A percentile compares a stretch with the other conserved stretches of the same genome.
Evolutionary conservation across 2,888 invertebrate genomes (phyloP).

Genomic region (Crioceris asparagi): DNA sequence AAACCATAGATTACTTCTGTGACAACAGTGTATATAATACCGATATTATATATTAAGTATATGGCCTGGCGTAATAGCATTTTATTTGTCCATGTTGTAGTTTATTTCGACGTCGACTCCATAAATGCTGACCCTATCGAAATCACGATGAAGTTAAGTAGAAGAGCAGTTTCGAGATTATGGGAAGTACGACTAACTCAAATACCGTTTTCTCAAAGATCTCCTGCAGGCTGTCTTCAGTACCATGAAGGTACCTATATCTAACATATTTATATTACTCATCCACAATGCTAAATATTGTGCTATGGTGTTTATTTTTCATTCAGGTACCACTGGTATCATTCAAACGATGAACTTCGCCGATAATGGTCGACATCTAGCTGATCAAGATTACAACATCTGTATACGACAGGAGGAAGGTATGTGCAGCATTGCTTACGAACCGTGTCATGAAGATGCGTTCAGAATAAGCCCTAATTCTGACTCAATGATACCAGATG

Average conservation of each 20-base stretch:
- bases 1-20: no score
- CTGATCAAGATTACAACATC: slow-evolving; percentile 66
- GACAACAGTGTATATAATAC: no score
- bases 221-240: slow-evolving; percentile 69
- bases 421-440: slow-evolving; percentile 66
- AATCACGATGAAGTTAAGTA: slow-evolving; percentile 47
- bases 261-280: not conserved
- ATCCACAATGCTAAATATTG: not conserved
- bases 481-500: slow-evolving; percentile 4
- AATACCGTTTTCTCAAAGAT: slow-evolving; percentile 64
- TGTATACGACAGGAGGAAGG: slow-evolving; percentile 60
- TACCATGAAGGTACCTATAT: slow-evolving; percentile 45
- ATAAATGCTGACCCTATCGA: slow-evolving; percentile 40
- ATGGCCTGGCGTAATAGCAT: no score
- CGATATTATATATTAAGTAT: no score
- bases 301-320: no score
- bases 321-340: slow-evolving; percentile 38
- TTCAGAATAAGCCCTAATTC: slow-evolving; percentile 57
- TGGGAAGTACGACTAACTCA: slow-evolving; percentile 72
- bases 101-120: slow-evolving; percentile 57
- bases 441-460: slow-evolving; percentile 63
- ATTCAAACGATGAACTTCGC: slow-evolving; percentile 73
- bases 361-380: slow-evolving; percentile 69
- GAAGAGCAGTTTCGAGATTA: slow-evolving; percentile 54
- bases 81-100: slow-evolving; percentile 37